These are phyloP conservation scores for Megalurothrips usitatus DNA, from an alignment of 2,888 invertebrate genomes.

Conservation along the genomic window DNA sequence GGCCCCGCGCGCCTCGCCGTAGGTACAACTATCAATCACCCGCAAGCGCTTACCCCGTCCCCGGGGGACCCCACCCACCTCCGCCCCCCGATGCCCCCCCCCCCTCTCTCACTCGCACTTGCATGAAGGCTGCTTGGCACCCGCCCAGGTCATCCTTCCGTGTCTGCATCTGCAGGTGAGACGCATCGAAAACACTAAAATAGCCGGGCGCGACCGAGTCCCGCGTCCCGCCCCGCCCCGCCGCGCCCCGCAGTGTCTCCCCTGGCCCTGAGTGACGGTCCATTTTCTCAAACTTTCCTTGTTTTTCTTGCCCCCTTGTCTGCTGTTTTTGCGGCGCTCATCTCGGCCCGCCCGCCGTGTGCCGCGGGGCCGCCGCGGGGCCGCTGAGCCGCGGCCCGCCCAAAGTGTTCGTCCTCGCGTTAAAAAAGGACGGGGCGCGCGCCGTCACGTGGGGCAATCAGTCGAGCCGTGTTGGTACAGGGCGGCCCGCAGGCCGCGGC, in stretches of 20 bases:
- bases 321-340: background rate
- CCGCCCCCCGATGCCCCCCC: background rate
- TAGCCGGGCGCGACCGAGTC: background rate
- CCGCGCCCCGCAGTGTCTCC: background rate
- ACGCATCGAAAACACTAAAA: background rate
- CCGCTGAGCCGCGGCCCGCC: background rate
- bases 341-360: background rate
- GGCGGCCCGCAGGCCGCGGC: too few species aligned
- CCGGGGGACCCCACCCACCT: background rate
- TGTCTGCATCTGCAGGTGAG: background rate
- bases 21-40: slow-evolving; percentile 1
- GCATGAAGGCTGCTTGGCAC: background rate
- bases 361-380: background rate
- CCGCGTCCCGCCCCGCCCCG: background rate
- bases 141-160: background rate
- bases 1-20: too few species aligned
- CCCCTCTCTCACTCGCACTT: background rate
- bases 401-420: background rate
- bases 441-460: too few species aligned
- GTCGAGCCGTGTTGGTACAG: too few species aligned
- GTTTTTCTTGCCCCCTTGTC: background rate
- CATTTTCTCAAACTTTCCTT: background rate
- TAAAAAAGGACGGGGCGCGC: background rate
- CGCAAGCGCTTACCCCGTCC: background rate
- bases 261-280: background rate